These are phyloP conservation scores for Platalea minor DNA, from an alignment of 2,797 vertebrate genomes.

Conservation along the genomic window DNA sequence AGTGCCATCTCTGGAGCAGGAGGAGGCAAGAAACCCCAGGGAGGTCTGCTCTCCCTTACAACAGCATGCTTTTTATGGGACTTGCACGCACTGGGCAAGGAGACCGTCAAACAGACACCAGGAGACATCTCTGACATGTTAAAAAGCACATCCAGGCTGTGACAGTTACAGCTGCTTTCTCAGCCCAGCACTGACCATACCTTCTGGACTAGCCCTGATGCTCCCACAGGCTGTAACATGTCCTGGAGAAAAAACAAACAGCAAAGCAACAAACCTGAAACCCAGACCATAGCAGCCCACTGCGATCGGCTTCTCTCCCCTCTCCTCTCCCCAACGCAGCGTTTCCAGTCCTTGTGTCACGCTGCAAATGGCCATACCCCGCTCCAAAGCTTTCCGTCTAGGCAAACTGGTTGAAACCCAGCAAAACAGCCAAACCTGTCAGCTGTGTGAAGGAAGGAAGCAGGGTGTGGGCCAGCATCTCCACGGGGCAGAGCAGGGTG, in stretches of 20 bases:
- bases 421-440: neutral
- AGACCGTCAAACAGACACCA: neutral
- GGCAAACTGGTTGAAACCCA: neutral
- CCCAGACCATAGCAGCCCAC: neutral
- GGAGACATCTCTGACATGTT: neutral
- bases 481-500: neutral
- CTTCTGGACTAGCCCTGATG: neutral
- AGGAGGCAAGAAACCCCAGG: neutral
- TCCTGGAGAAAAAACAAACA: neutral
- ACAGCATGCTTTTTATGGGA: neutral
- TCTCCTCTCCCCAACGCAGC: too few species aligned
- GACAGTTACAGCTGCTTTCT: neutral
- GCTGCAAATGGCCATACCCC: neutral
- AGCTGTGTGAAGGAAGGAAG: neutral
- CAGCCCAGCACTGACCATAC: neutral
- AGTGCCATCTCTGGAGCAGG: neutral
- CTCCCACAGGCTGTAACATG: neutral
- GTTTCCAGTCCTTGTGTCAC: neutral
- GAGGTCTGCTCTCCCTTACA: neutral
- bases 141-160: neutral
- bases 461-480: neutral
- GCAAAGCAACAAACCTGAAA: neutral
- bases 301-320: neutral
- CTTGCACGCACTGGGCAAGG: neutral
- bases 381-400: neutral